These are phyloP conservation scores for Agrochola litura DNA, from an alignment of 2,888 invertebrate genomes.

Conservation along the genomic window DNA sequence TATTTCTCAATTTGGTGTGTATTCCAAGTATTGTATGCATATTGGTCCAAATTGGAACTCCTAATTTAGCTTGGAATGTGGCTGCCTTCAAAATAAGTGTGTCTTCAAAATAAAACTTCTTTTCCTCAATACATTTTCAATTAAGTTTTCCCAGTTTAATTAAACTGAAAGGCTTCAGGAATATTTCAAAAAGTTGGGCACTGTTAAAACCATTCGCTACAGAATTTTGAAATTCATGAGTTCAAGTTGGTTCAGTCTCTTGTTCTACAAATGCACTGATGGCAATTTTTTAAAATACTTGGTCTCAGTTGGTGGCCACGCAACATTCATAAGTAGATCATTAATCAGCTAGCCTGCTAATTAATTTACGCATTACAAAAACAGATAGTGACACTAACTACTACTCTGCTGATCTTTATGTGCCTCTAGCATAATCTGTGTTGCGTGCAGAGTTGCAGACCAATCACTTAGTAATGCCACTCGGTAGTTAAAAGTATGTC, in stretches of 20 bases:
- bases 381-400: conserved; percentile 26
- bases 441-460: conserved; percentile 34
- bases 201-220: too few species aligned
- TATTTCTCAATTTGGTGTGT: conserved; percentile 5
- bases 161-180: not conserved
- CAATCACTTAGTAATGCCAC: conserved; percentile 19
- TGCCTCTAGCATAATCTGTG: conserved; percentile 16
- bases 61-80: not conserved
- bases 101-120: not conserved
- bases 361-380: conserved; percentile 25
- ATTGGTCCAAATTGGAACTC: not conserved
- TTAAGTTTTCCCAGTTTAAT: not conserved
- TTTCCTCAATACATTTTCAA: not conserved
- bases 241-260: not conserved
- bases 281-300: conserved; percentile 6
- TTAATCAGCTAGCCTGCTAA: conserved; percentile 6
- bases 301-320: not conserved
- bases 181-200: not conserved
- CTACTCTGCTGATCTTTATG: conserved; percentile 18
- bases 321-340: not conserved
- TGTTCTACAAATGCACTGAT: not conserved
- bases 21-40: conserved; percentile 21
- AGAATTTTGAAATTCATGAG: not conserved
- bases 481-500: conserved; percentile 32
- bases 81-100: not conserved